Evolutionary conservation across 2,797 vertebrate genomes (phyloP).

Genomic region (Mionectes olivaceus): DNA sequence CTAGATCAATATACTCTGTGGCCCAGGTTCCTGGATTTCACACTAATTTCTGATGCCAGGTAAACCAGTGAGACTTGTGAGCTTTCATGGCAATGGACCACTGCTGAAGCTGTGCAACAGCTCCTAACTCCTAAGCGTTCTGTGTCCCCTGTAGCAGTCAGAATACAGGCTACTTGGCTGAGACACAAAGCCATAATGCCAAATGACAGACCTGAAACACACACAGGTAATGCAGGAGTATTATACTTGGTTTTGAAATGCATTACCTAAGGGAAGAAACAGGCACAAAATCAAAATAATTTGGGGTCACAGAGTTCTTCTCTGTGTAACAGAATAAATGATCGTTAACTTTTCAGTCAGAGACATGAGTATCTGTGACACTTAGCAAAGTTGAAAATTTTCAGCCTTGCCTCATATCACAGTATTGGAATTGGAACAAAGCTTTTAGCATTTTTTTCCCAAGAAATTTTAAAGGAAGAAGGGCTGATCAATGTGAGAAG

Average conservation of each 20-base stretch:
- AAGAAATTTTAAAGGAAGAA: not conserved
- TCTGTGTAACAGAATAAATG: not conserved
- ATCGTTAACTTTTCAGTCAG: not conserved
- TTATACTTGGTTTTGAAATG: not conserved
- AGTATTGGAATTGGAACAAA: not conserved
- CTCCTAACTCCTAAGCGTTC: not conserved
- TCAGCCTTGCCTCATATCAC: not conserved
- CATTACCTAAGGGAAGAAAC: not conserved
- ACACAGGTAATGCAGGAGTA: not conserved
- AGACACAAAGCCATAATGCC: not conserved
- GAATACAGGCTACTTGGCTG: not conserved
- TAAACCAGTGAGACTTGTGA: not conserved
- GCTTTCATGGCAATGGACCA: not conserved
- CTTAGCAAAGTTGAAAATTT: not conserved
- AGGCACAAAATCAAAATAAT: not conserved
- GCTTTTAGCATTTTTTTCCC: not conserved
- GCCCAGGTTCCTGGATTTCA: not conserved
- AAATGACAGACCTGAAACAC: not conserved
- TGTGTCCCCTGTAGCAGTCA: not conserved
- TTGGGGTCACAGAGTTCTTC: not conserved
- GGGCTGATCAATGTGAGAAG: not conserved
- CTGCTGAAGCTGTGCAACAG: not conserved
- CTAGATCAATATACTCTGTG: fast-evolving
- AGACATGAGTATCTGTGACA: not conserved
- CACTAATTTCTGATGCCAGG: not conserved